phyloP scores from a whole-genome alignment of 2,888 invertebrate genomes.

The Myopa testacea region DNA sequence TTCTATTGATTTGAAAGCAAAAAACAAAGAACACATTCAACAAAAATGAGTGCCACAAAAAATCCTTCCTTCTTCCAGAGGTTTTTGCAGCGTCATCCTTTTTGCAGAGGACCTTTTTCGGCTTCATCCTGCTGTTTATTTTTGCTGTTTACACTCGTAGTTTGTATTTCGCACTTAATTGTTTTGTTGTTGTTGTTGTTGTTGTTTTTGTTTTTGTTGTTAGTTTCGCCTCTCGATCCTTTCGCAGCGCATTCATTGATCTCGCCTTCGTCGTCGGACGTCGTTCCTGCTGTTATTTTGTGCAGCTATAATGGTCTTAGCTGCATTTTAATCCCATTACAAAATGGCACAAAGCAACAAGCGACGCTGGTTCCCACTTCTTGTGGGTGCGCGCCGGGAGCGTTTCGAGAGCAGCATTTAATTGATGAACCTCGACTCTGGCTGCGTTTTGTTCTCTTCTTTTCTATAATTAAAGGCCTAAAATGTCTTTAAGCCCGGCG shows the following conservation, averaged over 20 bases:
- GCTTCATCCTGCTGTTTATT: neutral
- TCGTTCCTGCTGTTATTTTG: slow-evolving; percentile 28
- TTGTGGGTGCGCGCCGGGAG: too few relatives aligned
- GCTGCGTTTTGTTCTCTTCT: neutral
- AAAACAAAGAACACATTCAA: too few relatives aligned
- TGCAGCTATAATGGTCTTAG: slow-evolving; percentile 31
- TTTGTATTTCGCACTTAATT: slow-evolving; percentile 65
- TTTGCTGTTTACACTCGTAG: slow-evolving; percentile 44
- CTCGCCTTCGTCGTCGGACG: neutral
- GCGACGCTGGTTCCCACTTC: too few relatives aligned
- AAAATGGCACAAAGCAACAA: neutral
- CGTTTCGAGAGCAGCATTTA: neutral
- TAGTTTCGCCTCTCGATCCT: too few relatives aligned
- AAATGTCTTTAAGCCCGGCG: neutral
- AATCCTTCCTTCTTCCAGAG: neutral
- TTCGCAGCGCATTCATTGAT: too few relatives aligned
- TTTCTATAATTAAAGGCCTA: neutral
- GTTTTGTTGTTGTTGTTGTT: slow-evolving; percentile 63
- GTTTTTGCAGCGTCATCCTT: slow-evolving; percentile 39
- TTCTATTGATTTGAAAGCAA: neutral
- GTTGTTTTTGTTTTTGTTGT: too few relatives aligned
- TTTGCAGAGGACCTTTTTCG: slow-evolving; percentile 18
- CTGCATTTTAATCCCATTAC: slow-evolving; percentile 37
- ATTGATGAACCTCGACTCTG: neutral
- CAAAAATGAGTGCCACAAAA: too few relatives aligned